phyloP scores from a whole-genome alignment of 2,113 vertebrate genomes.

The Pleuronectes platessa region DNA sequence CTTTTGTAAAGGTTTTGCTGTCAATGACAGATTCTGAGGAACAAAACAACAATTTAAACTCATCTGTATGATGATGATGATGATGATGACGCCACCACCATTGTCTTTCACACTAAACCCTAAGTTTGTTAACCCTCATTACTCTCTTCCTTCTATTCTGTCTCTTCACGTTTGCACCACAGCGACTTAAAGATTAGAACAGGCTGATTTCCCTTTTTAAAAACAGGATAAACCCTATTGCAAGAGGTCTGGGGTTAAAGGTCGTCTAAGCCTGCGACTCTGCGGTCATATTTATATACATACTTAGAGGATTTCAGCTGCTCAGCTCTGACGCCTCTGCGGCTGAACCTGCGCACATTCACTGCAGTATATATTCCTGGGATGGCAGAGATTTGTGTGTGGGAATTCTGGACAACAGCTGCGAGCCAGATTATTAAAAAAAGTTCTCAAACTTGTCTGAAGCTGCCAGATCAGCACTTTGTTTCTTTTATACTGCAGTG shows the following conservation, averaged over 20 bases:
- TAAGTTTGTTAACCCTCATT: neutral
- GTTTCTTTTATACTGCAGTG: no score
- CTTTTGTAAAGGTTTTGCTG: no score
- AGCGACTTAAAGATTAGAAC: neutral
- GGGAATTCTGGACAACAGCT: neutral
- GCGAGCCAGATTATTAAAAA: neutral
- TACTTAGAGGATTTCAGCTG: conserved; percentile 48
- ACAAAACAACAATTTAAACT: no score
- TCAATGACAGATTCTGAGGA: no score
- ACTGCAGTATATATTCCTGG: neutral
- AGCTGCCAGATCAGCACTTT: neutral
- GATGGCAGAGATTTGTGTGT: neutral
- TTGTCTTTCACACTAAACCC: no score
- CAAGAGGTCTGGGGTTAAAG: conserved; percentile 30
- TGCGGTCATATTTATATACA: conserved; percentile 13
- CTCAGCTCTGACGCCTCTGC: neutral
- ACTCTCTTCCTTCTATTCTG: neutral
- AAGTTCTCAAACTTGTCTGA: neutral
- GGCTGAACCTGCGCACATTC: conserved; percentile 1
- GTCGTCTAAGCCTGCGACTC: conserved; percentile 41
- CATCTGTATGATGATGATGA: no score
- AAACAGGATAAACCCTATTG: conserved; percentile 24
- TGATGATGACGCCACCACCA: no score
- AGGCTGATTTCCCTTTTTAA: conserved; percentile 42
- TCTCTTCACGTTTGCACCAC: neutral